phyloP scores from a whole-genome alignment of 1,140 invertebrate genomes.

The Bathynomus jamesi region DNA sequence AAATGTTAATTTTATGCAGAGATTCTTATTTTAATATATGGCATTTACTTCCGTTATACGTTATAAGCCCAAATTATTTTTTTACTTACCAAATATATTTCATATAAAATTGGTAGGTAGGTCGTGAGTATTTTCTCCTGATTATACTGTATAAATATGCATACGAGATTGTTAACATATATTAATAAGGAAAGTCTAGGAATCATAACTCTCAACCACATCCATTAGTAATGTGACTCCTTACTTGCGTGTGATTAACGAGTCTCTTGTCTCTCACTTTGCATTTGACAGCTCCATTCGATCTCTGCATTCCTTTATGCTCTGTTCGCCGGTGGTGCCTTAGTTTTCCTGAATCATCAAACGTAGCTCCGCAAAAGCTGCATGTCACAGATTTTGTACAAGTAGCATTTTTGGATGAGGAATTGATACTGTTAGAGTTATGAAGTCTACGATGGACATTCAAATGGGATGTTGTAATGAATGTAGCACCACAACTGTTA shows the following conservation, averaged over 20 bases:
- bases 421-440: background rate
- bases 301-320: background rate
- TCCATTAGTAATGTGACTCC: background rate
- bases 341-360: background rate
- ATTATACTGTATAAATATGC: no score
- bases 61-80: no score
- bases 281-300: background rate
- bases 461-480: slow-evolving; percentile 34
- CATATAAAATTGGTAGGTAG: no score
- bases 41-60: no score
- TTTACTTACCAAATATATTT: no score
- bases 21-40: no score
- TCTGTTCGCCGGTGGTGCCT: background rate
- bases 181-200: no score
- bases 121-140: no score
- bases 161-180: no score
- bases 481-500: slow-evolving; percentile 30
- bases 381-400: background rate
- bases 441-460: slow-evolving; percentile 34
- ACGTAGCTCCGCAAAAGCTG: background rate
- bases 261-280: background rate
- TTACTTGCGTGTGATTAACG: background rate
- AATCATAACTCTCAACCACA: background rate
- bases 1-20: no score
- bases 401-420: background rate